phyloP scores from a whole-genome alignment of 2,797 vertebrate species.

The Vireo griseus region DNA sequence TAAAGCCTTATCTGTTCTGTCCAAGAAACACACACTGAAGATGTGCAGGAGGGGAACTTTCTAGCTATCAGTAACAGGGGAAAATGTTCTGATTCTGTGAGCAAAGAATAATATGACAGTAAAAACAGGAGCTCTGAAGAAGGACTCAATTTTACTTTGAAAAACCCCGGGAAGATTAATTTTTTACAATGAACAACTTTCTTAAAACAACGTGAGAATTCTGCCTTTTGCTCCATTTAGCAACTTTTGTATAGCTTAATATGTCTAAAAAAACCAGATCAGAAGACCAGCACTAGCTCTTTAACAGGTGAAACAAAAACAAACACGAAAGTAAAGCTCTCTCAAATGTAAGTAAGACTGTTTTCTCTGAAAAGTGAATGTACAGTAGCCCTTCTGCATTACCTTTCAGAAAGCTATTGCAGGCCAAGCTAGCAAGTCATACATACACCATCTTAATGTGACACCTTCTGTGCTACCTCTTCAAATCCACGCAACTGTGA shows the following conservation, averaged over 20 bases:
- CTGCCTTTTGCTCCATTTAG: neutral
- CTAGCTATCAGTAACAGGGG: neutral
- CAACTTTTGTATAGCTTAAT: neutral
- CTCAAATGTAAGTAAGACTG: neutral
- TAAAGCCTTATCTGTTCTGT: neutral
- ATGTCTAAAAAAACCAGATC: neutral
- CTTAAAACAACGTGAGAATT: neutral
- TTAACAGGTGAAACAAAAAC: neutral
- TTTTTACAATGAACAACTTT: neutral
- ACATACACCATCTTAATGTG: neutral
- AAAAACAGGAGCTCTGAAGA: neutral
- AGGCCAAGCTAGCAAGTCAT: neutral
- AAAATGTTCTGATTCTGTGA: neutral
- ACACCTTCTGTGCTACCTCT: neutral
- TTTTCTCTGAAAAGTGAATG: neutral
- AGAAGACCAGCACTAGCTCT: neutral
- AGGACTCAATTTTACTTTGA: neutral
- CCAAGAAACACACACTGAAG: neutral
- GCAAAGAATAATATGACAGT: neutral
- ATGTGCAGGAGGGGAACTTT: neutral
- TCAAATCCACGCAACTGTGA: neutral
- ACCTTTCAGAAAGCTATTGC: neutral
- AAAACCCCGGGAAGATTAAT: neutral
- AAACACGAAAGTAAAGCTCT: neutral
- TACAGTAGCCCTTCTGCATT: neutral